Evolutionary conservation across 2,888 invertebrate genomes (phyloP).

Genomic region (Glyphotaelius pellucidus): DNA sequence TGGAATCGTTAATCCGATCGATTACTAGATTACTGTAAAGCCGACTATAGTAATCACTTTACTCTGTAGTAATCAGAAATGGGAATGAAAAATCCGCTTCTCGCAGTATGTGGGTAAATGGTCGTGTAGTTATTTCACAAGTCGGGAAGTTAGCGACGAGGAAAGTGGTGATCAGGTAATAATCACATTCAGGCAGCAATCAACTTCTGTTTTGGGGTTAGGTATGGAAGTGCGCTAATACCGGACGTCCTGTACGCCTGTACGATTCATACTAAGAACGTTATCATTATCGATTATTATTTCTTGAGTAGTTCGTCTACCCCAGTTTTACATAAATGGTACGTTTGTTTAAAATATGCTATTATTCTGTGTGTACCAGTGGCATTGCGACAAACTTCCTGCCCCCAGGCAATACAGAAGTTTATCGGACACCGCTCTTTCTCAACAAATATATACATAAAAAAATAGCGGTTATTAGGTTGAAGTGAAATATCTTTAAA

Average conservation of each 20-base stretch:
- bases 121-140: slow-evolving; percentile 10
- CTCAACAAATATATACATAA: no score
- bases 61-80: neutral
- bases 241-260: slow-evolving; percentile 29
- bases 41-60: neutral
- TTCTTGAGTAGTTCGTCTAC: neutral
- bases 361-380: no score
- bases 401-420: no score
- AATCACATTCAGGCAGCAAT: neutral
- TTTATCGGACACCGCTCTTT: no score
- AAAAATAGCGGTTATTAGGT: no score
- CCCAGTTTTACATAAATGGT: neutral
- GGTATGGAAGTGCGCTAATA: slow-evolving; percentile 10
- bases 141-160: slow-evolving; percentile 30
- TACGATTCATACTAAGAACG: neutral
- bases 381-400: no score
- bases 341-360: neutral
- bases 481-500: no score
- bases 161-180: slow-evolving; percentile 21
- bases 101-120: neutral
- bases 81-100: neutral
- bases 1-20: neutral
- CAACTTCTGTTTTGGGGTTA: neutral
- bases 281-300: neutral
- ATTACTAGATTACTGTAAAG: neutral